These are phyloP conservation scores for Stratiolaelaps scimitus DNA, from an alignment of 1,140 invertebrate genomes.

Conservation along the genomic window DNA sequence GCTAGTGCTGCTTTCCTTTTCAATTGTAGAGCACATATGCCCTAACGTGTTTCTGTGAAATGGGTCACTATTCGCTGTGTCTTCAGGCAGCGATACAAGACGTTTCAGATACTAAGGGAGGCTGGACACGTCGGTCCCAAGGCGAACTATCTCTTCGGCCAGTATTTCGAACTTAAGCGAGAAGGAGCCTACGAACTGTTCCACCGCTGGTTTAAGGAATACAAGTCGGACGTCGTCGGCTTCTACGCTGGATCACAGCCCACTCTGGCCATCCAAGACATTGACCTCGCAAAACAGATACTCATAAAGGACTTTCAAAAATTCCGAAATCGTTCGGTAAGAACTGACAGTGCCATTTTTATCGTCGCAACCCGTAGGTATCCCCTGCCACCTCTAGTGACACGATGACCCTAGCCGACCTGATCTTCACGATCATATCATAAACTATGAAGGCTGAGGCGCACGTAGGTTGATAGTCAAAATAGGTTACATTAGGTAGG, in stretches of 20 bases:
- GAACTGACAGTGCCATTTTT: no score
- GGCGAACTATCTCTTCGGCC: background rate
- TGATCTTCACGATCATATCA: no score
- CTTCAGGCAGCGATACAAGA: background rate
- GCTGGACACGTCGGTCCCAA: background rate
- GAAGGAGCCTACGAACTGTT: background rate
- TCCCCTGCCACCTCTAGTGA: no score
- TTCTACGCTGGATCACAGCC: background rate
- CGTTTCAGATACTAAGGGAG: background rate
- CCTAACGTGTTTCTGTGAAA: no score
- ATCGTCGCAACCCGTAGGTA: no score
- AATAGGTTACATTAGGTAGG: no score
- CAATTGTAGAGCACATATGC: no score
- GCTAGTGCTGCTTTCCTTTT: no score
- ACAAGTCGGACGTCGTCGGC: background rate
- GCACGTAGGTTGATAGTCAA: no score
- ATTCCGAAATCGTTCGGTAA: background rate
- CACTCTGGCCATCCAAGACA: background rate
- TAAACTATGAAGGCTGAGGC: no score
- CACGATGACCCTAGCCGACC: no score
- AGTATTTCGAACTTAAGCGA: conserved; percentile 16
- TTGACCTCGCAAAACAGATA: conserved; percentile 3
- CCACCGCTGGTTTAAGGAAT: background rate
- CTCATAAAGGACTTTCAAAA: conserved; percentile 12
- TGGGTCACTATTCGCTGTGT: background rate